Percentiles rank a stretch among this genome's conserved stretches.
These are phyloP conservation scores for Mola mola DNA, from an alignment of 2,113 vertebrate genomes.

Conservation along the genomic window DNA sequence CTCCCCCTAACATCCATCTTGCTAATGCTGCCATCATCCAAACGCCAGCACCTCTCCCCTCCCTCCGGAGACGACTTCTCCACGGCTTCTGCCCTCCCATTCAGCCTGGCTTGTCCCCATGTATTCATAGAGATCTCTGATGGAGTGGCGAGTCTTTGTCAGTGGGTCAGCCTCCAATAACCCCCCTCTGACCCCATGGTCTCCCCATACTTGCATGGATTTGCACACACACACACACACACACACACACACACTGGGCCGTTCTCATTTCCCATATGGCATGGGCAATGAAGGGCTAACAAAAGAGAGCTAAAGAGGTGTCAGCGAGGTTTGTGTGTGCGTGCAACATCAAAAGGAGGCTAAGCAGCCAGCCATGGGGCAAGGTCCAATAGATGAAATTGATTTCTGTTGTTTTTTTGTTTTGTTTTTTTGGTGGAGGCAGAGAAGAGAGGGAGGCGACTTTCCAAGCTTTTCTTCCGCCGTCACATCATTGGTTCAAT, in stretches of 20 bases:
- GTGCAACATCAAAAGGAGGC: constrained; percentile 61
- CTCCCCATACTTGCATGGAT: constrained; percentile 30
- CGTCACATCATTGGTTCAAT: constrained; percentile 69
- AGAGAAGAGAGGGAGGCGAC: constrained; percentile 51
- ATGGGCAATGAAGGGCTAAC: constrained; percentile 68
- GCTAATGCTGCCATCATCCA: constrained; percentile 64
- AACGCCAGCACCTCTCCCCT: constrained; percentile 28
- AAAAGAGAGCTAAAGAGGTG: constrained; percentile 80
- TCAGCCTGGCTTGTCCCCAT: constrained; percentile 82
- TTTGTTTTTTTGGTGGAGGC: constrained; percentile 2
- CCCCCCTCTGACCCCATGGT: constrained; percentile 77
- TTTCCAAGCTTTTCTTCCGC: constrained; percentile 65
- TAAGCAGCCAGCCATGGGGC: constrained; percentile 60
- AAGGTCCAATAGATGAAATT: constrained; percentile 81
- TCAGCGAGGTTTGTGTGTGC: constrained; percentile 56
- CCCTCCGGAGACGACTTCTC: constrained; percentile 59
- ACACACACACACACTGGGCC: constrained; percentile 59
- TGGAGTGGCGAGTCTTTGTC: constrained; percentile 88
- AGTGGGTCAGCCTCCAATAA: constrained; percentile 72
- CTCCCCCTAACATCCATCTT: constrained; percentile 67
- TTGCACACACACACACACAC: constrained; percentile 14
- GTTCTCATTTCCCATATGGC: constrained; percentile 95
- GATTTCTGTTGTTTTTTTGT: constrained; percentile 81
- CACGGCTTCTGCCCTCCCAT: constrained; percentile 74
- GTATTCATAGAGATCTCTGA: constrained; percentile 88